A percentile compares a stretch with the other conserved stretches of the same genome.
Evolutionary conservation across 2,797 vertebrate species (phyloP).

Genomic region (Pyrocephalus nanus): DNA sequence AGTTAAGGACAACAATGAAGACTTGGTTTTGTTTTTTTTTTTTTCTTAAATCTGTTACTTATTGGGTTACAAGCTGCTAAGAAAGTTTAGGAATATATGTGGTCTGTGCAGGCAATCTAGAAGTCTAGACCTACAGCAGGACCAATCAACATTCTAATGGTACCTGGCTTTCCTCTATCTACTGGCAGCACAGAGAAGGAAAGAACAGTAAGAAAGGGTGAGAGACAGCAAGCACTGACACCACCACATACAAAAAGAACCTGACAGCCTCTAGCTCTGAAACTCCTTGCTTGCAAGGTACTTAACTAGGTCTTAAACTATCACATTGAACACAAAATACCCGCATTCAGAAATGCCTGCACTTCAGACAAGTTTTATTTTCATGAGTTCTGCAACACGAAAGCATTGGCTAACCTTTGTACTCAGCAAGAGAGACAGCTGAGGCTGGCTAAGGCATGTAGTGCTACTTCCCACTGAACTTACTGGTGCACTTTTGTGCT

Average conservation of each 20-base stretch:
- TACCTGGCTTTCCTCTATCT: not conserved
- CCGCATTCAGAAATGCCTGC: not conserved
- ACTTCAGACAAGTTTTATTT: not conserved
- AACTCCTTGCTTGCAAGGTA: not conserved
- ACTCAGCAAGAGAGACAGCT: not conserved
- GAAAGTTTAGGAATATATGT: not conserved
- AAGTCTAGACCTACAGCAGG: not conserved
- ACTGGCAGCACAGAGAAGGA: not conserved
- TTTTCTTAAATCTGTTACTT: not conserved
- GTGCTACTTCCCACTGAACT: not conserved
- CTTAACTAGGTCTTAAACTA: not conserved
- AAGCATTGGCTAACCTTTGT: slow-evolving; percentile 41
- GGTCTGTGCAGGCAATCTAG: not conserved
- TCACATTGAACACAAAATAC: not conserved
- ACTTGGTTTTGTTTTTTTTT: not conserved
- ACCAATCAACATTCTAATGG: not conserved
- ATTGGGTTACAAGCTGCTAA: not conserved
- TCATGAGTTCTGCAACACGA: not conserved
- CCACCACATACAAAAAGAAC: not conserved
- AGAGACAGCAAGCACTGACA: not conserved
- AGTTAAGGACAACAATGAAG: not conserved
- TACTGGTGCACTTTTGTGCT: slow-evolving; percentile 19
- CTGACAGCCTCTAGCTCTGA: not conserved
- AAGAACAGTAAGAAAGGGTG: not conserved
- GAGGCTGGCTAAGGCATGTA: not conserved